A percentile compares a stretch with the other conserved stretches of the same genome.
These are phyloP conservation scores for Rotaria macrura DNA, from an alignment of 2,888 invertebrate species.

Conservation along the genomic window DNA sequence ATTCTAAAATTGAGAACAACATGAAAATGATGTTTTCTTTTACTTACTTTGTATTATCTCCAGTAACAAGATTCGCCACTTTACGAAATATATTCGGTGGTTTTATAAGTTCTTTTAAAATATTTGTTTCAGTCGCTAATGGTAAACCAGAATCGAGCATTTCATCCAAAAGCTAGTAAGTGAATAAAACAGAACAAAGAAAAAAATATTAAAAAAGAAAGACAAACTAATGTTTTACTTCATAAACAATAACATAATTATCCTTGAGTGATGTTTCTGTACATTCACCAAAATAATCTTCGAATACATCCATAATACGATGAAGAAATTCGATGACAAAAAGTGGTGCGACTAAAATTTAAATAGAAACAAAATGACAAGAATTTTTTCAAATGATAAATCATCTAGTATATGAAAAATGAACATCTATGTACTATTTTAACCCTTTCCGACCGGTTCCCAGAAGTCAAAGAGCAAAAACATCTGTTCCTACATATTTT, in stretches of 20 bases:
- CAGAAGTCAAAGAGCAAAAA: too few relatives aligned
- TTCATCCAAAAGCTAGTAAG: conserved; percentile 73
- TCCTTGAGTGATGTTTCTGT: conserved; percentile 92
- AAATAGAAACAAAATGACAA: too few relatives aligned
- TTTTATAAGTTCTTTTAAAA: conserved; percentile 92
- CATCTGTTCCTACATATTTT: too few relatives aligned
- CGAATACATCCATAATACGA: conserved; percentile 88
- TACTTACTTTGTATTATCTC: conserved; percentile 57
- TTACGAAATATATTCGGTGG: conserved; percentile 93
- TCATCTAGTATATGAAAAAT: too few relatives aligned
- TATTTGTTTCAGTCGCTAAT: conserved; percentile 91
- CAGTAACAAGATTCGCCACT: conserved; percentile 92
- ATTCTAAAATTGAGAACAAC: conserved; percentile 7
- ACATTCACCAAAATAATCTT: conserved; percentile 94
- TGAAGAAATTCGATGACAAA: conserved; percentile 97
- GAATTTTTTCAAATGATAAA: too few relatives aligned
- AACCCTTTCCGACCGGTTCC: too few relatives aligned
- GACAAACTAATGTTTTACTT: conserved; percentile 55
- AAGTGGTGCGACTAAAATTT: conserved; percentile 69
- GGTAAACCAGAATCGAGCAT: conserved; percentile 99
- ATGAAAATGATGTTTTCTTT: not conserved
- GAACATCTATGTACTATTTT: too few relatives aligned
- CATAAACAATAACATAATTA: conserved; percentile 96
- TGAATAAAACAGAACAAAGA: not conserved
- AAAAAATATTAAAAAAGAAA: too few relatives aligned